These are phyloP conservation scores for Osmerus mordax DNA, from an alignment of 2,113 vertebrate species.

Conservation along the genomic window DNA sequence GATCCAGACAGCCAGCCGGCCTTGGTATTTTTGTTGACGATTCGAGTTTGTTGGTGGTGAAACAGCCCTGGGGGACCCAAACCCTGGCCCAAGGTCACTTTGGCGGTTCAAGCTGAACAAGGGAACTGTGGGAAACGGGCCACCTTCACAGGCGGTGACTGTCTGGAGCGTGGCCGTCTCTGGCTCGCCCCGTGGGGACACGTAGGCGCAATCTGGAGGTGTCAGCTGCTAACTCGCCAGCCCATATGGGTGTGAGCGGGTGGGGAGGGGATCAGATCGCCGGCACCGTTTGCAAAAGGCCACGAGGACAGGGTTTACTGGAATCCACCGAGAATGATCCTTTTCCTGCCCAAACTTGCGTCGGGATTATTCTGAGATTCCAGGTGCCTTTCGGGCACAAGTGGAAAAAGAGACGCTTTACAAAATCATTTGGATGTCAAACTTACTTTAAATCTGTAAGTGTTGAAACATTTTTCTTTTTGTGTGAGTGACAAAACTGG, in stretches of 20 bases:
- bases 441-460: too few species aligned
- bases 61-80: constrained; percentile 9
- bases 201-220: constrained; percentile 44
- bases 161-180: constrained; percentile 33
- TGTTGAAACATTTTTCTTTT: too few species aligned
- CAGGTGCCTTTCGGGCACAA: neutral
- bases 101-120: constrained; percentile 25
- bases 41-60: neutral
- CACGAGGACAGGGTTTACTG: constrained; percentile 74
- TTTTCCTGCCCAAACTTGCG: constrained; percentile 69
- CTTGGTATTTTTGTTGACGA: too few species aligned
- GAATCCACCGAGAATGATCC: constrained; percentile 76
- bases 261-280: constrained; percentile 15
- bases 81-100: constrained; percentile 38
- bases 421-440: too few species aligned
- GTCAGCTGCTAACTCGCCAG: constrained; percentile 59
- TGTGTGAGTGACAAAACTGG: too few species aligned
- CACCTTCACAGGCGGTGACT: constrained; percentile 35
- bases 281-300: constrained; percentile 58
- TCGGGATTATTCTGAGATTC: neutral
- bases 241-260: constrained; percentile 44
- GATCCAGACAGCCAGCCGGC: constrained; percentile 22
- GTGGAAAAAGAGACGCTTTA: too few species aligned
- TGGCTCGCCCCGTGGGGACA: constrained; percentile 47
- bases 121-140: constrained; percentile 44